Evolutionary conservation across 2,888 invertebrate species (phyloP).

Genomic region (Chrysomela aeneicollis): DNA sequence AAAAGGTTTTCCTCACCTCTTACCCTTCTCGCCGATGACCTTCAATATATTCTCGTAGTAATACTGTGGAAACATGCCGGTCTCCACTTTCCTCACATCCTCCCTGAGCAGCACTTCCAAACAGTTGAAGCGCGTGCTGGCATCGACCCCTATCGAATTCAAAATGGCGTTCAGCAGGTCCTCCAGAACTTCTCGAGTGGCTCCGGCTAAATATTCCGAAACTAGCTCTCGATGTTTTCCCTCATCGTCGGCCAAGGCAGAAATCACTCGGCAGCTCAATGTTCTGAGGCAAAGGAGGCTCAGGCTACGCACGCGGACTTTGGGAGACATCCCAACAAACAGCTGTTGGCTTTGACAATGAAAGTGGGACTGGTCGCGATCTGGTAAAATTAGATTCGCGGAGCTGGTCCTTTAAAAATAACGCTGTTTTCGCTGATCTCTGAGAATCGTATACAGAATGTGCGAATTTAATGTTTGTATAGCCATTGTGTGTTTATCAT

Average conservation of each 20-base stretch:
- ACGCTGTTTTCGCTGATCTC: no score
- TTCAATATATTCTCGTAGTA: constrained; percentile 75
- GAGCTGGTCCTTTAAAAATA: constrained; percentile 12
- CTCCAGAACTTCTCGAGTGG: constrained; percentile 74
- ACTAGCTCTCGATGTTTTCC: constrained; percentile 63
- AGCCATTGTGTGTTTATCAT: no score
- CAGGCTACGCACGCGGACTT: constrained; percentile 67
- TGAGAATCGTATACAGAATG: no score
- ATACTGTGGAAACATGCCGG: constrained; percentile 75
- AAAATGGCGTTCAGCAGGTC: constrained; percentile 73
- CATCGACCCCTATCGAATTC: constrained; percentile 72
- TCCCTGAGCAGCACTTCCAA: constrained; percentile 71
- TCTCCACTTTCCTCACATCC: constrained; percentile 71
- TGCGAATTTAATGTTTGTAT: no score
- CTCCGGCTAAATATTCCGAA: constrained; percentile 55
- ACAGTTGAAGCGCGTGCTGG: constrained; percentile 72
- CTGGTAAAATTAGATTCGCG: constrained; percentile 10
- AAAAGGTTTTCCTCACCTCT: constrained; percentile 49
- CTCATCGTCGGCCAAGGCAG: constrained; percentile 69
- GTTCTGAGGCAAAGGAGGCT: constrained; percentile 69
- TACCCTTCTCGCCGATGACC: constrained; percentile 71
- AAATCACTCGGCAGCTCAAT: constrained; percentile 70
- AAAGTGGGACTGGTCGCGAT: constrained; percentile 15
- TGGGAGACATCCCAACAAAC: constrained; percentile 68
- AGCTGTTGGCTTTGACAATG: constrained; percentile 22